Base-by-base conservation (phyloP, 2,113 vertebrate species). In the Poeciliopsis turrubarensis region DNA sequence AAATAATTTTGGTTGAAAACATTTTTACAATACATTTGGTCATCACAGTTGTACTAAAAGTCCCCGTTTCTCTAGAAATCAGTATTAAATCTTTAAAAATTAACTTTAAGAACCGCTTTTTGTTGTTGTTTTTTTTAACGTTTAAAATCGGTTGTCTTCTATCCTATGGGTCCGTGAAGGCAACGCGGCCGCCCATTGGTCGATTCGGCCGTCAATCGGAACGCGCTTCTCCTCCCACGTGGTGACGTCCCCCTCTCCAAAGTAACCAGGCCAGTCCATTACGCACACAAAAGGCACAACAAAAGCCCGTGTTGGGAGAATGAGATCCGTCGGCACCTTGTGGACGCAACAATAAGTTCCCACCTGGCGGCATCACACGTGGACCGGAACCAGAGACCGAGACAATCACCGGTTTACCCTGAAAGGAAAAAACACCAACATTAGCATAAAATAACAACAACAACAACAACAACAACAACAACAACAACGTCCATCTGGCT, bases 261-360 rank as follows among this genome's bases (percentile, higher is more conserved):
- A 94, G 92, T 92, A 91, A 89, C 74, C 85, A 91, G 87, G 85
- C 88, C 85, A 92, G 92, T 81, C 86, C 82, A 86, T 89, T 79
- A 84, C 90, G 88, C 86, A 92, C 93, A 94, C 93, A 94, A 94
- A 94, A 93, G 91, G 85, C 84, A 92, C 89, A 94, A 94, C 91
- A 95, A 94, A 89, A 94, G 92, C 89, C 75, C 70, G 86, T 75
- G 85, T 88, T 78, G 84, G 79, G 75, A 89, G 92, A 90, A 90
- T 87, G 86, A 85, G 79, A 89, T 27, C 78, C 77, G 82, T 83
- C 84, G 86, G 86, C 76, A 89, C 78, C 81, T 39, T 78, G 61
- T 73, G 78, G 86, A 86, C 77, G 44, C 78, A 60, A 79, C 72
- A 70, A 68, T 86, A 84, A 80, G 74, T 77, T 78, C 69, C 81